A percentile compares a stretch with the other conserved stretches of the same genome.
Conservation (phyloP, 2,888 invertebrate species). For the Drosophila mercatorum region DNA sequence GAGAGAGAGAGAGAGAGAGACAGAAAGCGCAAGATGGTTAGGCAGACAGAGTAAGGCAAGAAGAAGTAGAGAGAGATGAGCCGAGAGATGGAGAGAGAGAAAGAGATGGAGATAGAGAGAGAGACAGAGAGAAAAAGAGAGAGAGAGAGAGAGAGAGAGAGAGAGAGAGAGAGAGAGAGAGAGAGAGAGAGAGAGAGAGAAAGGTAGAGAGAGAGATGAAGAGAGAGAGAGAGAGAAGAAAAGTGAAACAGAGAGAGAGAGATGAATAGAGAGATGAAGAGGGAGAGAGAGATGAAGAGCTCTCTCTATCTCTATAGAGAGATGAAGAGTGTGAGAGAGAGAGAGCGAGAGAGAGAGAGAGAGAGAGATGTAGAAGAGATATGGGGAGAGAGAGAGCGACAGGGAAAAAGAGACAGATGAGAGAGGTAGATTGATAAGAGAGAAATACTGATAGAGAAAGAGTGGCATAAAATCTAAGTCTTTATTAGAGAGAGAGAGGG, state of each 20-base stretch:
- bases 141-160: background rate
- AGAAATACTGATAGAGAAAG: too few species aligned
- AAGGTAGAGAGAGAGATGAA: background rate
- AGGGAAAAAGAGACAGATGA: too few species aligned
- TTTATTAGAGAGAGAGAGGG: too few species aligned
- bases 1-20: background rate
- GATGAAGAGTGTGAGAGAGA: too few species aligned
- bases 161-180: background rate
- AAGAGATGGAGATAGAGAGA: background rate
- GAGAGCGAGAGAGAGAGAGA: too few species aligned
- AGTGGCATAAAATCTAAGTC: too few species aligned
- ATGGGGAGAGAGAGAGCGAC: background rate
- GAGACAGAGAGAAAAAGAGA: background rate
- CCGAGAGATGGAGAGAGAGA: background rate
- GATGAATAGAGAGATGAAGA: background rate
- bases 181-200: too few species aligned
- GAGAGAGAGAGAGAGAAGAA: background rate
- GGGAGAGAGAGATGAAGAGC: background rate
- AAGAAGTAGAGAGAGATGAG: background rate
- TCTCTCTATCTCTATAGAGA: too few species aligned
- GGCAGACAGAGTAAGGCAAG: too few species aligned
- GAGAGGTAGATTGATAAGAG: too few species aligned
- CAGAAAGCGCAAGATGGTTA: background rate
- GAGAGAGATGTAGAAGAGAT: background rate
- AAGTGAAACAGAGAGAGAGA: too few species aligned